Base-by-base conservation (phyloP, 2,797 vertebrate genomes). In the Myioborus miniatus region DNA sequence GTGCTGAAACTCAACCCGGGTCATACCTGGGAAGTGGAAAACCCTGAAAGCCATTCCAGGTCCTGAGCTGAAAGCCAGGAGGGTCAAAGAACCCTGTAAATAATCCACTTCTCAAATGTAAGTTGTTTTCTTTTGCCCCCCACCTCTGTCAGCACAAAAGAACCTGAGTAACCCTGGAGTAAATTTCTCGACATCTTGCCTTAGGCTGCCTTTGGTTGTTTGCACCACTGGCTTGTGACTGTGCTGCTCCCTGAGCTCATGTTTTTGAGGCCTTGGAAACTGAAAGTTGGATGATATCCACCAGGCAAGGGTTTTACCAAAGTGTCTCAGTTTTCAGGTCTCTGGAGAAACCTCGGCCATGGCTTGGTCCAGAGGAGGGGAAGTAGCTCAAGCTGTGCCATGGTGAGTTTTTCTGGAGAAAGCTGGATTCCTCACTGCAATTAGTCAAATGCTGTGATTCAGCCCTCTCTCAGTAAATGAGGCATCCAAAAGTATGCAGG, bases 391-490 rank as follows among this genome's bases (percentile, higher is more conserved):
- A 15, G 6, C 15, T 79, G 71, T 60, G 82, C 67, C 64, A 8
- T 3, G 15, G 47, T 67, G 70, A 83, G 34, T 44, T 53, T 87
- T 94, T 49, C 49, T 92, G 79, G 67, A 87, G 75, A 84, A 87
- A 60, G 44, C 55, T 52, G 75, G 34, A 50, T 83, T 84, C 41
- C 37, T 64, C 1, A 0, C 43, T 77, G 50, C 8, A 20, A 44
- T 94, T 81, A 90, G 21, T 75, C 87, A 89, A 76, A 59, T 2
- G 2, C 26, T 27, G 19, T 81, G 87, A 77, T 92, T 95, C 93
- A 94, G 65, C 39, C 65, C 47, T 81, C 30, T 43, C 55, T 24
- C 30, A 46, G 23, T 15, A 60, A 32, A 75, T 69, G 77, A 95
- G 67, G 21, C 84, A 85, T 74, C 87, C 71, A 58, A 69, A 87